Base-by-base conservation (phyloP, 2,113 vertebrate species). In the Paralichthys olivaceus region DNA sequence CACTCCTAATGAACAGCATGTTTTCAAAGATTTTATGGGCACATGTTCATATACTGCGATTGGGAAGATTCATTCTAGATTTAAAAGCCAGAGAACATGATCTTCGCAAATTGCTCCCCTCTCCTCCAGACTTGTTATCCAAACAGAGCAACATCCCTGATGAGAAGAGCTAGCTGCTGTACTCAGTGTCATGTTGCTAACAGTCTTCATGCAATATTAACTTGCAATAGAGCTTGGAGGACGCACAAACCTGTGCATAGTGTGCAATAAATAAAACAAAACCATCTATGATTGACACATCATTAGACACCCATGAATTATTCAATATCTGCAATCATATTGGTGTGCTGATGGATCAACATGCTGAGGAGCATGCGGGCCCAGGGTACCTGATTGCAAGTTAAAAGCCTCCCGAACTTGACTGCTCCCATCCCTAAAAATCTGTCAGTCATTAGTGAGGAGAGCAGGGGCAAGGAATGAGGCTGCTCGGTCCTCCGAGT, bases 281-380 rank as follows among this genome's bases (percentile, higher is more conserved):
- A 84, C 81, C 82, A 69, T 57, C 65, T 22, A 83, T 91, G 91
- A 92, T 91, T 92, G 92, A 92, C 91, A 88, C 87, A 86, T 92
- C 90, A 92, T 93, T 90, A 91, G 89, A 90, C 82, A 77, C 5
- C 82, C 69, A 92, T 92, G 91, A 91, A 93, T 93, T 91, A 92
- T 92, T 92, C 89, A 92, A 87, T 86, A 77, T 86, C 77, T 79
- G 86, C 91, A 92, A 92, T 92, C 88, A 90, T 90, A 90, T 76
- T 88, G 83, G 85, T 87, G 85, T 83, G 86, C 82, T 73, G 59
- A 84, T 81, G 79, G 89, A 90, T 93, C 89, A 87, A 87, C 81
- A 88, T 82, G 85, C 87, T 71, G 87, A 72, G 83, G 70, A 87
- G 87, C 77, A 60, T 55, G 75, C 76, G 32, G 80, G 84, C 85